phyloP scores from a whole-genome alignment of 2,888 invertebrate genomes.

The Allacma fusca region DNA sequence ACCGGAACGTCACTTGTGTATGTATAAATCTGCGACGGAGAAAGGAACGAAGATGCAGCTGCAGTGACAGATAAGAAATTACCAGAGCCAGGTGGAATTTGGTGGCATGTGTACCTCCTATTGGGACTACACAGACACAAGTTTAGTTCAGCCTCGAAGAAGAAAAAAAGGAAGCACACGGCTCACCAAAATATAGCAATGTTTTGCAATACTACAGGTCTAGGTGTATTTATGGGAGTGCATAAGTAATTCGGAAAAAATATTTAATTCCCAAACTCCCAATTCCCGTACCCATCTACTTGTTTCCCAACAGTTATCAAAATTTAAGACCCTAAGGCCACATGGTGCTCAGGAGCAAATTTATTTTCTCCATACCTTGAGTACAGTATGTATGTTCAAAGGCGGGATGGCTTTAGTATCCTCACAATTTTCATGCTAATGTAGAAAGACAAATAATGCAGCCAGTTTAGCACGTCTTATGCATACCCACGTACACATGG shows the following conservation, averaged over 20 bases:
- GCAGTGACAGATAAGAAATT: conserved; percentile 21
- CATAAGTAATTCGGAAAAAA: conserved; percentile 24
- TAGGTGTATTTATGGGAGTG: conserved; percentile 1
- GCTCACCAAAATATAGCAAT: too few species aligned
- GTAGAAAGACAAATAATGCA: too few species aligned
- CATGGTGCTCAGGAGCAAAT: conserved; percentile 44
- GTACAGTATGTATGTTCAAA: not conserved
- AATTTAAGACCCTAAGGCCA: conserved; percentile 45
- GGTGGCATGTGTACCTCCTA: not conserved
- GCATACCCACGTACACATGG: too few species aligned
- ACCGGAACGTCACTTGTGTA: too few species aligned
- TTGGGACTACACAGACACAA: too few species aligned
- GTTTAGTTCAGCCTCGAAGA: too few species aligned
- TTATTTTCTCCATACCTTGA: conserved; percentile 36
- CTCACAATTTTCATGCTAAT: too few species aligned
- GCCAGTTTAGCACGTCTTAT: too few species aligned
- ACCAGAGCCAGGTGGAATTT: conserved; percentile 10
- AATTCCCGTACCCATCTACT: conserved; percentile 41
- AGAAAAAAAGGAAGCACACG: too few species aligned
- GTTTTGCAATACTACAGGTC: too few species aligned
- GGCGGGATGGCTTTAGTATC: too few species aligned
- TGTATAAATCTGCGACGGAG: not conserved
- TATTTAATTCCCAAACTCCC: conserved; percentile 43
- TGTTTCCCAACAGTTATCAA: conserved; percentile 45
- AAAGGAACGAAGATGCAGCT: conserved; percentile 10